These are phyloP conservation scores for Petrocephalus sullivani DNA, from an alignment of 2,797 vertebrate species.

Conservation along the genomic window DNA sequence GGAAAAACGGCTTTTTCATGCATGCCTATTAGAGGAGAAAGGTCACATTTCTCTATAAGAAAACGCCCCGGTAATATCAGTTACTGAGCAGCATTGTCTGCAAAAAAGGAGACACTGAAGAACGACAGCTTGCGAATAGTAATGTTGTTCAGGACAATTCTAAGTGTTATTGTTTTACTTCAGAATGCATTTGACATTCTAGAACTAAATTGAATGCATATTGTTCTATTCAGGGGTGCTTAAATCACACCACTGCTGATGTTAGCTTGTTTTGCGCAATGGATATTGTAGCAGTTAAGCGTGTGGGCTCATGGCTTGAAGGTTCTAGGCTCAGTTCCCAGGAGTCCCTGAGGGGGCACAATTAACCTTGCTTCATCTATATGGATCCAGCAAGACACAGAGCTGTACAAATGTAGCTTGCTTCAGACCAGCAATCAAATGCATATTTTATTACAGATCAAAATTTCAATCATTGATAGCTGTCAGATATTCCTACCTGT, in stretches of 20 bases:
- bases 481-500: neutral
- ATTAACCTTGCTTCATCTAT: neutral
- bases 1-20: neutral
- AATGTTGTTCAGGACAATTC: constrained; percentile 5
- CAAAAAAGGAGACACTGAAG: neutral
- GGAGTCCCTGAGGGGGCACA: neutral
- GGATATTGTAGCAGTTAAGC: neutral
- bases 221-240: neutral
- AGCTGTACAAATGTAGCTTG: neutral
- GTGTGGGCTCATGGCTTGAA: neutral
- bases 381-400: neutral
- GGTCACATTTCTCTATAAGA: neutral
- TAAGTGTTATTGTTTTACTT: constrained; percentile 6
- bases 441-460: neutral
- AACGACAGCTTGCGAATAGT: constrained; percentile 7
- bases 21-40: constrained; percentile 1
- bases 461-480: neutral
- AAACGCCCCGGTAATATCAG: neutral
- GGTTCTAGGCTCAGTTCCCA: neutral
- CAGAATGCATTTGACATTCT: constrained; percentile 8
- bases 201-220: constrained; percentile 8
- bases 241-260: neutral
- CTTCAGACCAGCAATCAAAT: neutral
- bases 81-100: neutral
- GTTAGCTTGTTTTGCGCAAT: neutral